Conservation (phyloP, 2,113 vertebrate species). For the Columba janthina region DNA sequence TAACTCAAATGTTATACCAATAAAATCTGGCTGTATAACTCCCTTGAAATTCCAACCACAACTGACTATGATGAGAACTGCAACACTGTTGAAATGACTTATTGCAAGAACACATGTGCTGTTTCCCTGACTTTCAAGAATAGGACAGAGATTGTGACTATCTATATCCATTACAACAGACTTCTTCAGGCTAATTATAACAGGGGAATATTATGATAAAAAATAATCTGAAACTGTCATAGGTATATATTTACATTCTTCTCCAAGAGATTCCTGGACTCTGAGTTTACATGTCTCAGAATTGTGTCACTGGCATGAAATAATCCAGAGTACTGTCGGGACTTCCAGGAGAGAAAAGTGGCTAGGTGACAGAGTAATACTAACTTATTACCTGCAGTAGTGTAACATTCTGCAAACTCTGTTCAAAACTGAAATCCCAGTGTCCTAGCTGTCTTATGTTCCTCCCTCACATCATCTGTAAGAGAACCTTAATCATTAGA, state of each 20-base stretch:
- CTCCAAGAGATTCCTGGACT: not conserved
- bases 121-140: not conserved
- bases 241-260: not conserved
- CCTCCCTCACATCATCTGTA: too few species aligned
- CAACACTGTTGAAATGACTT: not conserved
- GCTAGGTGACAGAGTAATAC: too few species aligned
- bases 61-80: not conserved
- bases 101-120: not conserved
- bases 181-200: not conserved
- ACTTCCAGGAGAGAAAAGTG: not conserved
- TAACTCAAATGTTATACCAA: not conserved
- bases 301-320: not conserved
- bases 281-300: not conserved
- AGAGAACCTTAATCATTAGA: too few species aligned
- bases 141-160: rapidly evolving
- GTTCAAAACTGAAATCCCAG: too few species aligned
- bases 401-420: too few species aligned
- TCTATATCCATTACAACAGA: not conserved
- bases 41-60: not conserved
- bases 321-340: not conserved
- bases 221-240: not conserved
- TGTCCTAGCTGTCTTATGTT: too few species aligned
- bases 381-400: too few species aligned
- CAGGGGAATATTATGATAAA: not conserved
- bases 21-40: not conserved